Percentiles rank a stretch among this genome's conserved stretches.
These are phyloP conservation scores for Recurvirostra avosetta DNA, from an alignment of 2,113 vertebrate genomes.

Conservation along the genomic window DNA sequence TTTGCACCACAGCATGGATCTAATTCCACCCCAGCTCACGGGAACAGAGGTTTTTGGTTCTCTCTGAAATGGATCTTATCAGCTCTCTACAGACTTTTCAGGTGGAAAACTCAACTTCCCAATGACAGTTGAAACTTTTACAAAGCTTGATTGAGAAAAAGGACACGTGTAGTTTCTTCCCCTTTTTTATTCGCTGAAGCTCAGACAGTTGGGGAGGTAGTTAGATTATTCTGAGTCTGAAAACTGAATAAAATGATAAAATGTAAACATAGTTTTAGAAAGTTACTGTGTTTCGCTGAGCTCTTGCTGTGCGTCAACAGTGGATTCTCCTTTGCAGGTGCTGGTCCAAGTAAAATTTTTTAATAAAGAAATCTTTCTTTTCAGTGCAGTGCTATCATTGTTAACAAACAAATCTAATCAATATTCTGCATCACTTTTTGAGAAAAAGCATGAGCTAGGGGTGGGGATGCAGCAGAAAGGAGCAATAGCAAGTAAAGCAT, in stretches of 20 bases:
- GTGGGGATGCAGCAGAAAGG: background rate
- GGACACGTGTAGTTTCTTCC: background rate
- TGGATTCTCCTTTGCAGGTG: background rate
- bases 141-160: background rate
- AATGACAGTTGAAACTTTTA: background rate
- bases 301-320: background rate
- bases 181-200: background rate
- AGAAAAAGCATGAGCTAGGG: background rate
- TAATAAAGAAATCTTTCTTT: background rate
- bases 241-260: background rate
- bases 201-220: background rate
- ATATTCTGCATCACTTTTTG: background rate
- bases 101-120: background rate
- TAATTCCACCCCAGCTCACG: background rate
- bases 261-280: background rate
- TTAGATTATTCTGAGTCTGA: background rate
- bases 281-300: background rate
- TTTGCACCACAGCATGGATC: background rate
- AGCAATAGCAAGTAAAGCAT: background rate
- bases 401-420: background rate
- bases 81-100: background rate
- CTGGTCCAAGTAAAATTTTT: background rate
- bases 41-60: fast-evolving
- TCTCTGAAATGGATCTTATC: background rate
- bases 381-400: background rate